Percentiles rank a stretch among this genome's conserved stretches.
Evolutionary conservation across 2,888 invertebrate genomes (phyloP).

Genomic region (Lissonota sp.): DNA sequence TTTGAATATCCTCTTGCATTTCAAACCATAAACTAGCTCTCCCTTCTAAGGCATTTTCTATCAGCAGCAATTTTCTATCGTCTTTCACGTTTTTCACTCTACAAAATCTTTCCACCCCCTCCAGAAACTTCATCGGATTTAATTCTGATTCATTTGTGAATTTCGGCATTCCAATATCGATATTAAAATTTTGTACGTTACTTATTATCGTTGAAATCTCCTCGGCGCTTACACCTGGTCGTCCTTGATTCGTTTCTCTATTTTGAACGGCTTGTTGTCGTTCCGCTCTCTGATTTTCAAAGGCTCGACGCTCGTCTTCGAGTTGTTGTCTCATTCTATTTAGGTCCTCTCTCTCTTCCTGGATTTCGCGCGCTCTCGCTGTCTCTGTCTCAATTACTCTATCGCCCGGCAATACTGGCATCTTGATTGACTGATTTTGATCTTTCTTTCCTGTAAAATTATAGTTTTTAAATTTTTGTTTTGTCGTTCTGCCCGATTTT

Average conservation of each 20-base stretch:
- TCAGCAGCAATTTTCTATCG: slow-evolving; percentile 1
- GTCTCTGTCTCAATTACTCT: not conserved
- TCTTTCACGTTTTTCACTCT: slow-evolving; percentile 18
- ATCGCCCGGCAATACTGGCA: slow-evolving; percentile 24
- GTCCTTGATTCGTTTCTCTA: not conserved
- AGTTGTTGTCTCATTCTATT: slow-evolving; percentile 19
- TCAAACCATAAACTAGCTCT: slow-evolving; percentile 21
- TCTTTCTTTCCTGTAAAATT: slow-evolving; percentile 1
- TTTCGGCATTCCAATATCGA: not conserved
- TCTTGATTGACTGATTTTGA: not conserved
- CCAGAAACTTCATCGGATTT: slow-evolving; percentile 1
- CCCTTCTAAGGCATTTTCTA: slow-evolving; percentile 13
- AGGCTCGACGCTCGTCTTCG: slow-evolving; percentile 5
- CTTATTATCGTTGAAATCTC: slow-evolving; percentile 23
- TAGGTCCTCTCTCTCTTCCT: slow-evolving; percentile 9
- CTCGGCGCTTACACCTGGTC: not conserved
- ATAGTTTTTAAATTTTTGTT: slow-evolving; percentile 11
- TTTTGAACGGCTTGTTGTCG: slow-evolving; percentile 10
- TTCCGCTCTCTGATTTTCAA: not conserved
- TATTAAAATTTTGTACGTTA: not conserved
- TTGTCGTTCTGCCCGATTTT: slow-evolving; percentile 9
- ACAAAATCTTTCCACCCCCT: slow-evolving; percentile 19
- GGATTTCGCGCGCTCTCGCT: not conserved
- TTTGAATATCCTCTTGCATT: not conserved
- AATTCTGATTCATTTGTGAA: not conserved